Base-by-base conservation (phyloP, 2,113 vertebrate genomes). In the Sialia sialis region DNA sequence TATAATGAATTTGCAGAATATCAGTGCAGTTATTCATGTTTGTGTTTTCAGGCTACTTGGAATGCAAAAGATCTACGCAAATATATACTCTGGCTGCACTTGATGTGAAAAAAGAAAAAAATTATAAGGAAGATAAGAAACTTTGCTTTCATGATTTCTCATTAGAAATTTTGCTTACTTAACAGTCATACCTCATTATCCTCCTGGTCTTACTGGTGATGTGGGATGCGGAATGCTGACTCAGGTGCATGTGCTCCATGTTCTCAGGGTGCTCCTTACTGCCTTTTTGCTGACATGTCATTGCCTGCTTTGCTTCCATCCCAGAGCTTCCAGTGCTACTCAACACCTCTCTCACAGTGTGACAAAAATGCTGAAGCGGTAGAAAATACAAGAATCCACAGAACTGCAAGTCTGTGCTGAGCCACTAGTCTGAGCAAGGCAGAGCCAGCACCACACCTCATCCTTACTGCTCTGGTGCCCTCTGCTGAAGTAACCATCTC, bases 401-500 rank as follows among this genome's bases (percentile, higher is more conserved):
- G 60, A 19, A 1, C 5, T 32, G 18, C n/a, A 27, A 48, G 43
- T 19, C 36, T 6, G 36, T 6, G 54, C 30, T 55, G 30, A 55
- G 52, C 30, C 54, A 13, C 17, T 6, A 32, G 27, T 44, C 41
- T 41, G 20, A 62, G 44, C 20, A 58, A 55, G 17, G 44, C 12
- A 4, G 38, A 81, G 38, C 46, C 64, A 13, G 29, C 34, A 43
- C 18, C 44, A 55, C 44, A 22, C 10, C 38, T 60, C 44, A 54
- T 49, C 51, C 58, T 82, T 66, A 88, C 60, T 90, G 69, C 72
- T 81, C 46, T 96, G 85, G 95, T 96, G 97, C 97, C 97, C 97
- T 97, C 97, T 98, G 92, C 94, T 96, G 98, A 88, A 95, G 79
- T 9, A 83, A 59, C 48, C 44, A 7, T 55, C 44, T 52, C 10